phyloP scores from a whole-genome alignment of 2,113 vertebrate genomes.

The Laticauda colubrina region DNA sequence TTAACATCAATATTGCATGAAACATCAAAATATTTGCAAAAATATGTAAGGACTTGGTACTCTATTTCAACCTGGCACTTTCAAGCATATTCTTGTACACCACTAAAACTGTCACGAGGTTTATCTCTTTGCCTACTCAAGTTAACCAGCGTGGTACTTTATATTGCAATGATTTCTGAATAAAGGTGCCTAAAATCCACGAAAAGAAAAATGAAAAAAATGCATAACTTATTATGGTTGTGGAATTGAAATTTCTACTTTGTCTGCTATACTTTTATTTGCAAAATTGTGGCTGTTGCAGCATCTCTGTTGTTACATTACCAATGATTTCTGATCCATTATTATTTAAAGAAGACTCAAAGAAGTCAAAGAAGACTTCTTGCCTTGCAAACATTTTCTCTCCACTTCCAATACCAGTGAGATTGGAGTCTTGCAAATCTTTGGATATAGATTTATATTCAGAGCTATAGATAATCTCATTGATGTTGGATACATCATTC shows the following conservation, averaged over 20 bases:
- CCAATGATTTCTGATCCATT: background rate
- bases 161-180: too few species aligned
- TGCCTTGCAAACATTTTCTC: background rate
- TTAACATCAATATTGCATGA: background rate
- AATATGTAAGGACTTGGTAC: background rate
- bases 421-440: background rate
- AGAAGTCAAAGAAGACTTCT: background rate
- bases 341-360: background rate
- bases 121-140: too few species aligned
- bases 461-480: background rate
- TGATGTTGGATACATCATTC: background rate
- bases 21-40: background rate
- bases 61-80: background rate
- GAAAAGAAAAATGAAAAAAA: background rate
- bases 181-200: too few species aligned
- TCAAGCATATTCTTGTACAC: background rate
- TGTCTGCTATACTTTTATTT: background rate
- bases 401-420: background rate
- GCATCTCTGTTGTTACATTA: background rate
- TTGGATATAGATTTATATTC: background rate
- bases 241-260: background rate
- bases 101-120: too few species aligned
- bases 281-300: background rate
- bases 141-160: too few species aligned
- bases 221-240: background rate